These are phyloP conservation scores for Aphelenchoides bicaudatus DNA, from an alignment of 2,888 invertebrate species.

Conservation along the genomic window DNA sequence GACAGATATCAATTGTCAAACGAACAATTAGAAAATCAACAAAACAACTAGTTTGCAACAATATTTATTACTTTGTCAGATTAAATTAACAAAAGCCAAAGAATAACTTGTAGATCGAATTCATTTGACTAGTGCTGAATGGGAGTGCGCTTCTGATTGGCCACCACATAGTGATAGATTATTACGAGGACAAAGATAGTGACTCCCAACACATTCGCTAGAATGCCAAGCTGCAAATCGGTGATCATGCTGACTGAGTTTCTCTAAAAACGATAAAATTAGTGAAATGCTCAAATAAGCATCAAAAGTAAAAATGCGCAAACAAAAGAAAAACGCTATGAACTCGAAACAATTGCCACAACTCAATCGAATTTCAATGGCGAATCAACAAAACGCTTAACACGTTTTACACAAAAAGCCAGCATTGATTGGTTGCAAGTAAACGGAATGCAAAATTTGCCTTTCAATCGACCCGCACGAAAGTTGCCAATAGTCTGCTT, in stretches of 20 bases:
- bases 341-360: no score
- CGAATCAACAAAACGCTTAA: no score
- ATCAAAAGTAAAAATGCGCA: constrained; percentile 6
- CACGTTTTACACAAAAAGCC: not conserved
- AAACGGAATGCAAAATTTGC: not conserved
- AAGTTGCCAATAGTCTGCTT: not conserved
- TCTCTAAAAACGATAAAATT: constrained; percentile 7
- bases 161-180: constrained; percentile 57
- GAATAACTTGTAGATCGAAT: not conserved
- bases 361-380: no score
- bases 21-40: not conserved
- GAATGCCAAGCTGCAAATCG: constrained; percentile 58
- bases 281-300: not conserved
- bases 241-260: constrained; percentile 45
- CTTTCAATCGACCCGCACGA: not conserved
- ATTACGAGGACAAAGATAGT: constrained; percentile 58
- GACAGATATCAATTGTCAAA: not conserved
- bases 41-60: constrained; percentile 1
- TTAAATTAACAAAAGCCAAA: constrained; percentile 5
- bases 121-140: constrained; percentile 13
- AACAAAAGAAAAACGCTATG: not conserved
- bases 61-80: no score
- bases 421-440: not conserved
- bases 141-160: constrained; percentile 41
- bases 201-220: constrained; percentile 58